These are phyloP conservation scores for Cryptoblepharus egeriae DNA, from an alignment of 2,797 vertebrate species.

Conservation along the genomic window DNA sequence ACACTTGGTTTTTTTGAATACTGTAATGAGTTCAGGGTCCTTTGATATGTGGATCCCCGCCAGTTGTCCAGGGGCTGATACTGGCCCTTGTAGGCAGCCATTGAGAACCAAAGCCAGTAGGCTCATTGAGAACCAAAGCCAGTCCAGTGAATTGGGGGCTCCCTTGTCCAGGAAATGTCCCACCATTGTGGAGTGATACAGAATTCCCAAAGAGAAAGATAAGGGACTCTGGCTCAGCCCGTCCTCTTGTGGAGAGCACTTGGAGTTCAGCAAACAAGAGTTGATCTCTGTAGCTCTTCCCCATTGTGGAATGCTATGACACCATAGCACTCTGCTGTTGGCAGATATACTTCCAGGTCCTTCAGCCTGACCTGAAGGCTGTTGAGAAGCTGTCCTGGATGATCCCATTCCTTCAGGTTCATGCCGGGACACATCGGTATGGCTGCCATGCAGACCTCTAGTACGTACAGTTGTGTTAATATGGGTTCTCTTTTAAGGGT, in stretches of 20 bases:
- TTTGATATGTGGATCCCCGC: background rate
- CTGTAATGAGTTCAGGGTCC: background rate
- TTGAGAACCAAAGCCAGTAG: too few relatives aligned
- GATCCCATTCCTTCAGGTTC: constrained; percentile 40
- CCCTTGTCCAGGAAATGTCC: background rate
- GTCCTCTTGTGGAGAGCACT: background rate
- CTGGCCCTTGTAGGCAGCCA: background rate
- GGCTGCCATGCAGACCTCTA: constrained; percentile 42
- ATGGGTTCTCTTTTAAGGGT: constrained; percentile 29
- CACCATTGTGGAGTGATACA: background rate
- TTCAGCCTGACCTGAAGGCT: constrained; percentile 44
- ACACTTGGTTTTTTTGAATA: background rate
- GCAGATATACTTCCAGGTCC: constrained; percentile 47
- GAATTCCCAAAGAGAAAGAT: background rate
- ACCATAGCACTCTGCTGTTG: constrained; percentile 40
- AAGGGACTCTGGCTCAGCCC: background rate
- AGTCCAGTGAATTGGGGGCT: background rate
- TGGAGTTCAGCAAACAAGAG: background rate
- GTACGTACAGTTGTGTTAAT: constrained; percentile 38
- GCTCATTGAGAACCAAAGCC: background rate
- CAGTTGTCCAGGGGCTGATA: background rate
- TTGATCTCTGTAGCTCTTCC: constrained; percentile 14
- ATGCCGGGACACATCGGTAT: constrained; percentile 36
- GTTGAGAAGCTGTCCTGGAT: constrained; percentile 45
- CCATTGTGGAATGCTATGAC: constrained; percentile 33